Percentiles rank a stretch among this genome's conserved stretches.
Evolutionary conservation across 1,140 invertebrate species (phyloP).

Genomic region (Trypoxylus dichotomus): DNA sequence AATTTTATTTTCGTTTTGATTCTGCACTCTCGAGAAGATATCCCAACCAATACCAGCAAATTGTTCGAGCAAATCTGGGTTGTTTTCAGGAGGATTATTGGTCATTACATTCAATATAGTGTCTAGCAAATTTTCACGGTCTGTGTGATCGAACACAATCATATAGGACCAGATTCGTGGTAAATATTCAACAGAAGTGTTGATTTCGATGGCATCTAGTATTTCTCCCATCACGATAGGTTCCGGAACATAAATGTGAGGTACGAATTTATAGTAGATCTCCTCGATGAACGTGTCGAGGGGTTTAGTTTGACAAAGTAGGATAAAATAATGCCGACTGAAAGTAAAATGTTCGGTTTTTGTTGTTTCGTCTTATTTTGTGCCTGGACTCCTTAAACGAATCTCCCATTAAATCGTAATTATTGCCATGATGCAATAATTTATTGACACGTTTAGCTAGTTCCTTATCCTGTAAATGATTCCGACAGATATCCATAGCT

Average conservation of each 20-base stretch:
- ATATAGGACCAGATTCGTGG: conserved; percentile 80
- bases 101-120: conserved; percentile 61
- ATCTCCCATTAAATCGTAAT: conserved; percentile 79
- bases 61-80: conserved; percentile 50
- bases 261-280: conserved; percentile 73
- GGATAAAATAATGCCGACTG: conserved; percentile 58
- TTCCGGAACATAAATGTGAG: conserved; percentile 80
- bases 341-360: conserved; percentile 45
- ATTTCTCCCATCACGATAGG: conserved; percentile 69
- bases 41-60: conserved; percentile 59
- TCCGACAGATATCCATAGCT: conserved; percentile 76
- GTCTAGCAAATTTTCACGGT: conserved; percentile 60
- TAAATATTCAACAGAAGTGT: conserved; percentile 64
- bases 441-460: conserved; percentile 71
- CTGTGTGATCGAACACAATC: conserved; percentile 65
- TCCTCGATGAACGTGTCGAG: conserved; percentile 71
- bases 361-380: conserved; percentile 57
- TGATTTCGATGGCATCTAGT: conserved; percentile 64
- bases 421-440: conserved; percentile 68
- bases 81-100: conserved; percentile 56
- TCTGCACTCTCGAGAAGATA: conserved; percentile 48
- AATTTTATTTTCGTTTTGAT: conserved; percentile 46
- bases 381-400: conserved; percentile 73
- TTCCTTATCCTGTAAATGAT: conserved; percentile 67
- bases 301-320: conserved; percentile 63